These are phyloP conservation scores for Brenthis hecate DNA, from an alignment of 2,888 invertebrate genomes.

Conservation along the genomic window DNA sequence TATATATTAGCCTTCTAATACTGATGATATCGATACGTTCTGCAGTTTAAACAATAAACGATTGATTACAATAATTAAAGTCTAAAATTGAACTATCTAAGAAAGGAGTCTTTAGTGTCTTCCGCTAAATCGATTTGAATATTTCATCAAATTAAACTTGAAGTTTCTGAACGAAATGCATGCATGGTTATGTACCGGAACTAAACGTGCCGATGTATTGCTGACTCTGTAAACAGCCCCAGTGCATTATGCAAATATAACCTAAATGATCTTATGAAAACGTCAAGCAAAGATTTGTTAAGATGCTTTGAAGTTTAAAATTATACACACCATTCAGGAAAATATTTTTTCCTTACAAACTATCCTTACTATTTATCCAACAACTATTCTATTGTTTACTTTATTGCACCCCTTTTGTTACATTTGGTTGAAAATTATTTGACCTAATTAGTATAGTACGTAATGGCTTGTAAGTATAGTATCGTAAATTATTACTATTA, in stretches of 20 bases:
- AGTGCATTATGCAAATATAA: constrained; percentile 10
- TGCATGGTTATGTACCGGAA: constrained; percentile 15
- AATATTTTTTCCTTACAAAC: too few relatives aligned
- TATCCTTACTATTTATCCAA: too few relatives aligned
- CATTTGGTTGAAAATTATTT: too few relatives aligned
- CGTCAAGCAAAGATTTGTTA: background rate
- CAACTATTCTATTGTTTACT: too few relatives aligned
- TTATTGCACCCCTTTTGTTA: too few relatives aligned
- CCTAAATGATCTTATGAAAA: constrained; percentile 1
- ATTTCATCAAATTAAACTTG: constrained; percentile 29
- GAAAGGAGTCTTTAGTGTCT: constrained; percentile 19
- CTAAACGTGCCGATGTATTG: background rate
- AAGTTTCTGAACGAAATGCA: constrained; percentile 18
- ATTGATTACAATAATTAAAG: constrained; percentile 18
- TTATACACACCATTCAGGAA: too few relatives aligned
- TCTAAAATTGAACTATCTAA: constrained; percentile 23
- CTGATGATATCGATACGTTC: constrained; percentile 1
- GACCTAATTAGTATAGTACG: too few relatives aligned
- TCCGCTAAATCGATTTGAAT: constrained; percentile 15
- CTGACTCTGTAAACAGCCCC: constrained; percentile 7
- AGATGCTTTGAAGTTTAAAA: too few relatives aligned
- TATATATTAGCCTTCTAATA: background rate
- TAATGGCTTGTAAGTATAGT: too few relatives aligned
- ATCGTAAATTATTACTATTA: too few relatives aligned
- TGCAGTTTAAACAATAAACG: constrained; percentile 11